A percentile compares a stretch with the other conserved stretches of the same genome.
Evolutionary conservation across 2,888 invertebrate species (phyloP).

Genomic region (Biston betularia): DNA sequence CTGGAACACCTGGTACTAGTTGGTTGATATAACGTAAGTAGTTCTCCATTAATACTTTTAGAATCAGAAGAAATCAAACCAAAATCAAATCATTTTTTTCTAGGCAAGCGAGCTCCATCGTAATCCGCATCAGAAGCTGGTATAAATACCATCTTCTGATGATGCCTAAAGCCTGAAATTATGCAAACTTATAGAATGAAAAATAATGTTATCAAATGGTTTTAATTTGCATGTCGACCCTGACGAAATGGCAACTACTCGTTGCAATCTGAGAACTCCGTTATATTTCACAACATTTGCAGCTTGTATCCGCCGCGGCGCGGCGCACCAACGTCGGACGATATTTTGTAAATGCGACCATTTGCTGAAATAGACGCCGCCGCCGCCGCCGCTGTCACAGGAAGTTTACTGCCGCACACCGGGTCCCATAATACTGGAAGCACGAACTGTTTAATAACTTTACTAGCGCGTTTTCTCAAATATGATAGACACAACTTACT

Average conservation of each 20-base stretch:
- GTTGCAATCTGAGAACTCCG: background rate
- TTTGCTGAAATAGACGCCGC: background rate
- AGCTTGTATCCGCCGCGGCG: slow-evolving; percentile 5
- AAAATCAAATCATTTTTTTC: no score
- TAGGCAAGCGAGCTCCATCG: no score
- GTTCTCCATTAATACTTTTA: no score
- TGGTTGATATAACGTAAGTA: no score
- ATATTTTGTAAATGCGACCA: slow-evolving; percentile 17
- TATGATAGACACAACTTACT: background rate
- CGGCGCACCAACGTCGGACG: background rate
- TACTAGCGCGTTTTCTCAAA: slow-evolving; percentile 1
- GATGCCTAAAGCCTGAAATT: no score
- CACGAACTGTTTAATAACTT: slow-evolving; percentile 16
- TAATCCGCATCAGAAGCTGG: no score
- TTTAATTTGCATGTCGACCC: background rate
- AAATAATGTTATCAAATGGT: no score
- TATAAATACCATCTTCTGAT: no score
- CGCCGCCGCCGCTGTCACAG: slow-evolving; percentile 8
- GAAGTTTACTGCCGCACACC: slow-evolving; percentile 19
- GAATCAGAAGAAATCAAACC: no score
- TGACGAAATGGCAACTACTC: slow-evolving; percentile 1
- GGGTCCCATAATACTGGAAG: slow-evolving; percentile 14
- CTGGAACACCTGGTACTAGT: no score
- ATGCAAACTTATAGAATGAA: no score
- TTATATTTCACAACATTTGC: slow-evolving; percentile 17